Conservation (phyloP, 2,888 invertebrate species). For the Nemurella pictetii region DNA sequence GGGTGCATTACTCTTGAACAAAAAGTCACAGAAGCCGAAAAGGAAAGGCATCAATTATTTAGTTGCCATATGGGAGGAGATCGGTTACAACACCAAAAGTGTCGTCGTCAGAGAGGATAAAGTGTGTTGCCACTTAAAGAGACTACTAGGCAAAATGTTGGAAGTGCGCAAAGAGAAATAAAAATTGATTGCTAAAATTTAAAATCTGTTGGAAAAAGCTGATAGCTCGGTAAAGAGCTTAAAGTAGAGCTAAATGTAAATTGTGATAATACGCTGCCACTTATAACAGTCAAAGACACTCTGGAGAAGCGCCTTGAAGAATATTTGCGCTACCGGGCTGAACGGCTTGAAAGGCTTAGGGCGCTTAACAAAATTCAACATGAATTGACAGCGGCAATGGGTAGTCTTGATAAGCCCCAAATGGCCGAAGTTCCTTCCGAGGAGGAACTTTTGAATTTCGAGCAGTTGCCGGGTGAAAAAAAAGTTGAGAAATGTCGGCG, state of each 20-base stretch:
- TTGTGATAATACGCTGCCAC: background rate
- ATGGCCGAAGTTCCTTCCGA: background rate
- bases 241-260: background rate
- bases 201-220: background rate
- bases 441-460: background rate
- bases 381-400: background rate
- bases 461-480: background rate
- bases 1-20: too few species aligned
- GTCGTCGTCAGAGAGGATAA: too few species aligned
- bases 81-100: too few species aligned
- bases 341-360: background rate
- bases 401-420: background rate
- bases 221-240: background rate
- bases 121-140: too few species aligned
- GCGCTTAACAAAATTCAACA: background rate
- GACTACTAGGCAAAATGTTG: background rate
- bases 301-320: background rate
- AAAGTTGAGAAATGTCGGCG: background rate
- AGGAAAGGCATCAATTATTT: too few species aligned
- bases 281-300: background rate
- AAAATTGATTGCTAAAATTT: background rate
- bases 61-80: too few species aligned
- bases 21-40: too few species aligned
- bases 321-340: background rate
- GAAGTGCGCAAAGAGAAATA: background rate